Percentiles rank a stretch among this genome's conserved stretches.
phyloP scores from a whole-genome alignment of 92 coral and sea anemone genomes.

The Heteractis magnifica region DNA sequence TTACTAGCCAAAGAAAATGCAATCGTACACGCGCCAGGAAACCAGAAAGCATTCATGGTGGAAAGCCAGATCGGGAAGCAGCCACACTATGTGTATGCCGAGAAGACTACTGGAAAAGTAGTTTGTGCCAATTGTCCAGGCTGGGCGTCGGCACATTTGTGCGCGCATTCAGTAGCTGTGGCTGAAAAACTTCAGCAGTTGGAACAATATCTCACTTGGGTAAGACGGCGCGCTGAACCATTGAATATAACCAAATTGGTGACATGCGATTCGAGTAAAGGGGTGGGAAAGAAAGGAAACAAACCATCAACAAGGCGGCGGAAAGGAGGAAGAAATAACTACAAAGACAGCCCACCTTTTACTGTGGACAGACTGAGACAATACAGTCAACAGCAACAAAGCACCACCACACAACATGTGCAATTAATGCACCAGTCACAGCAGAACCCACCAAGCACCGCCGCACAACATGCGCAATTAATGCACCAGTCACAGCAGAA shows the following conservation, averaged over 20 bases:
- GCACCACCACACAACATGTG: too few relatives aligned
- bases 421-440: too few relatives aligned
- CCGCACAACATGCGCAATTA: too few relatives aligned
- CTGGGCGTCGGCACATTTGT: slow-evolving; percentile 32
- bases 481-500: too few relatives aligned
- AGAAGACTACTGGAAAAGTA: slow-evolving; percentile 33
- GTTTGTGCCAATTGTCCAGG: slow-evolving; percentile 41
- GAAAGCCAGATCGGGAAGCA: slow-evolving; percentile 22
- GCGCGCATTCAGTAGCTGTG: slow-evolving; percentile 45
- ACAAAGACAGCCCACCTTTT: too few relatives aligned
- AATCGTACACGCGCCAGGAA: slow-evolving; percentile 42
- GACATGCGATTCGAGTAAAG: slow-evolving; percentile 28
- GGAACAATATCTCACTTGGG: slow-evolving; percentile 28
- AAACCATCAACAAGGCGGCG: slow-evolving; percentile 20
- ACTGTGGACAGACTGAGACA: too few relatives aligned
- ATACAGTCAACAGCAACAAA: too few relatives aligned
- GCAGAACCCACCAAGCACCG: too few relatives aligned
- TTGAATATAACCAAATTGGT: slow-evolving; percentile 28
- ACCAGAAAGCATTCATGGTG: slow-evolving; percentile 30
- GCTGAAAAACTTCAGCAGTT: slow-evolving; percentile 23
- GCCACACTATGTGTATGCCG: slow-evolving; percentile 40
- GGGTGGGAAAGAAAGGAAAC: slow-evolving; percentile 43
- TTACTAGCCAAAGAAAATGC: slow-evolving; percentile 38
- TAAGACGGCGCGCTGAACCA: background rate
- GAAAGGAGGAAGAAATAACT: background rate